These are phyloP conservation scores for Sebastes itinus DNA, from an alignment of 2,797 vertebrate genomes.

Conservation along the genomic window DNA sequence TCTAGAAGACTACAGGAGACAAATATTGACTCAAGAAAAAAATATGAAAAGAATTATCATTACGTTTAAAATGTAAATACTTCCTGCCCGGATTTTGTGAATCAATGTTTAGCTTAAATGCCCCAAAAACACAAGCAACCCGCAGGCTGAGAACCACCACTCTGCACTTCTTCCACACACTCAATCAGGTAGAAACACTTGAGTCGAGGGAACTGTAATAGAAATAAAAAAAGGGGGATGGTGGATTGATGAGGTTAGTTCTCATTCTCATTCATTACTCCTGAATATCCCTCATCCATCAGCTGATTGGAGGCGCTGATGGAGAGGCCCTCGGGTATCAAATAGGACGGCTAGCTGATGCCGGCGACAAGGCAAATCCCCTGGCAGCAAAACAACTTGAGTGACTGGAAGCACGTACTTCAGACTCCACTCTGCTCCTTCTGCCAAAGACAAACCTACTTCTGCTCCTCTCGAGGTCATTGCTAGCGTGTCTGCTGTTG, in stretches of 20 bases:
- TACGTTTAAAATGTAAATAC: not conserved
- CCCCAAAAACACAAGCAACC: not conserved
- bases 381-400: not conserved
- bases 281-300: conserved; percentile 50
- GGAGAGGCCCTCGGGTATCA: not conserved
- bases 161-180: conserved; percentile 31
- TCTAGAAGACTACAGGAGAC: not conserved
- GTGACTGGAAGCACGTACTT: conserved; percentile 3
- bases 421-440: not conserved
- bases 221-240: not conserved
- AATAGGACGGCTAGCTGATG: conserved; percentile 7
- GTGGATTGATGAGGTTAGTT: conserved; percentile 13
- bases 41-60: not conserved
- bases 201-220: not conserved
- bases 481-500: not conserved
- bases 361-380: not conserved
- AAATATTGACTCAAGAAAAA: not conserved
- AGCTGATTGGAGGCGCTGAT: conserved; percentile 51
- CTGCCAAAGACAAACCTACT: not conserved
- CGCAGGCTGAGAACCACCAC: conserved; percentile 13
- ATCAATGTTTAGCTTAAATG: not conserved
- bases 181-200: conserved; percentile 28
- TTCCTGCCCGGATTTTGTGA: accelerated
- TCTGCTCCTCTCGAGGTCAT: not conserved
- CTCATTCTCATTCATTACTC: conserved; percentile 22